These are phyloP conservation scores for Gastrophysa polygoni DNA, from an alignment of 2,888 invertebrate species.

Conservation along the genomic window DNA sequence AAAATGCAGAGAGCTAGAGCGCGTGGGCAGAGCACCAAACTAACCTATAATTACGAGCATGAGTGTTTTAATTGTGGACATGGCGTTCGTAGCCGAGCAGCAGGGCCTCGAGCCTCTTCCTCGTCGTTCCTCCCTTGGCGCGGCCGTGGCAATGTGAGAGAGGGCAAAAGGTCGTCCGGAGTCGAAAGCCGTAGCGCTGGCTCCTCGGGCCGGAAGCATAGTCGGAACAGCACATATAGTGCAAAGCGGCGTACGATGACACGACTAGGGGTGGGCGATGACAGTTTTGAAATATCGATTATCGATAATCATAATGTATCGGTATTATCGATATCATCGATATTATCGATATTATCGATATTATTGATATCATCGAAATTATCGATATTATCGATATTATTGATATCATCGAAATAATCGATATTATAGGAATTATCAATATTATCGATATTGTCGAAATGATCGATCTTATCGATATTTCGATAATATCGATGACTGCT, in stretches of 20 bases:
- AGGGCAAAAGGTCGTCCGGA: constrained; percentile 57
- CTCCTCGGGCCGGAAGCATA: constrained; percentile 53
- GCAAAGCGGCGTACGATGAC: constrained; percentile 44
- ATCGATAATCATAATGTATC: too few species aligned
- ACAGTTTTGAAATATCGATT: too few species aligned
- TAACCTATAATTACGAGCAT: constrained; percentile 58
- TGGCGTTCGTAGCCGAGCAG: constrained; percentile 52
- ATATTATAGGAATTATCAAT: too few species aligned
- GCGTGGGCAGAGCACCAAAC: constrained; percentile 58
- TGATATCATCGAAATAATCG: too few species aligned
- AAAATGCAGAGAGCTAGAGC: constrained; percentile 47
- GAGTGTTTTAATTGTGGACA: constrained; percentile 59
- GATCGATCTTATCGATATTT: too few species aligned
- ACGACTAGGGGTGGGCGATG: too few species aligned
- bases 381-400: too few species aligned
- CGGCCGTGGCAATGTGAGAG: constrained; percentile 58
- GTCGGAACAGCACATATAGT: constrained; percentile 50
- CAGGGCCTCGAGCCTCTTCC: constrained; percentile 25
- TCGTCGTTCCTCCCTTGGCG: constrained; percentile 48
- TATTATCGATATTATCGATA: too few species aligned
- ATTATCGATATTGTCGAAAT: too few species aligned
- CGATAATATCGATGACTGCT: too few species aligned
- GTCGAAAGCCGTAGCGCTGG: constrained; percentile 54
- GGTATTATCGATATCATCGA: too few species aligned
- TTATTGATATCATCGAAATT: too few species aligned